These are phyloP conservation scores for Ips nitidus DNA, from an alignment of 1,140 invertebrate species.

Conservation along the genomic window DNA sequence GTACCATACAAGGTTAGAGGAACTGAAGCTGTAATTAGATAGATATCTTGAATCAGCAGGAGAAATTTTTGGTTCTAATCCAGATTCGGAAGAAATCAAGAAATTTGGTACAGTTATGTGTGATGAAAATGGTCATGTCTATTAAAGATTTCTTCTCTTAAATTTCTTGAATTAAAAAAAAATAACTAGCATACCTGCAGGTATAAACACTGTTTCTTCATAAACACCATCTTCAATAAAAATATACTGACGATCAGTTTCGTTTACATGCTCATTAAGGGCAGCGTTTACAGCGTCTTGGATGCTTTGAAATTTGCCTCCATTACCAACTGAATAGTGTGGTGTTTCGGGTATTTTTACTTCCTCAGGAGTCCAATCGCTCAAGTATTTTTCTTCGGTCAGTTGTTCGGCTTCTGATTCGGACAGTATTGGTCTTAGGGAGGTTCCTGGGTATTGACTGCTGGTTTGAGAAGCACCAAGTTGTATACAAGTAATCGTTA, in stretches of 20 bases:
- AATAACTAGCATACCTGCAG: background rate
- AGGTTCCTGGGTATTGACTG: slow-evolving; percentile 8
- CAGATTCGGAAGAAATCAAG: too few relatives aligned
- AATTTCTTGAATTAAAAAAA: background rate
- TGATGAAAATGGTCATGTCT: too few relatives aligned
- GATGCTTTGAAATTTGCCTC: background rate
- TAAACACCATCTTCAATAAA: background rate
- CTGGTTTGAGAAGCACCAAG: too few relatives aligned
- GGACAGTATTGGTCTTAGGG: slow-evolving; percentile 7
- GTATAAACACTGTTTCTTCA: background rate
- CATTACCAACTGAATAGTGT: background rate
- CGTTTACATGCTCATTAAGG: background rate
- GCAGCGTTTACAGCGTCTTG: slow-evolving; percentile 10
- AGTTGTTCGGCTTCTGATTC: slow-evolving; percentile 1
- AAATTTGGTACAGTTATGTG: background rate
- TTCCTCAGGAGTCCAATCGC: background rate
- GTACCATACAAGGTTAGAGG: slow-evolving; percentile 9
- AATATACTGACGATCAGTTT: slow-evolving; percentile 1
- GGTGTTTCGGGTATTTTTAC: background rate
- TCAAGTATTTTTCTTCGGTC: slow-evolving; percentile 2
- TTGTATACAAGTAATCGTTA: too few relatives aligned
- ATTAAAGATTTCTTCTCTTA: too few relatives aligned
- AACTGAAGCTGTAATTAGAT: slow-evolving; percentile 2
- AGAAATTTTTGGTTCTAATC: too few relatives aligned
- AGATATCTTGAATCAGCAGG: too few relatives aligned